phyloP scores from a whole-genome alignment of 2,113 vertebrate species.

The Phalacrocorax carbo region DNA sequence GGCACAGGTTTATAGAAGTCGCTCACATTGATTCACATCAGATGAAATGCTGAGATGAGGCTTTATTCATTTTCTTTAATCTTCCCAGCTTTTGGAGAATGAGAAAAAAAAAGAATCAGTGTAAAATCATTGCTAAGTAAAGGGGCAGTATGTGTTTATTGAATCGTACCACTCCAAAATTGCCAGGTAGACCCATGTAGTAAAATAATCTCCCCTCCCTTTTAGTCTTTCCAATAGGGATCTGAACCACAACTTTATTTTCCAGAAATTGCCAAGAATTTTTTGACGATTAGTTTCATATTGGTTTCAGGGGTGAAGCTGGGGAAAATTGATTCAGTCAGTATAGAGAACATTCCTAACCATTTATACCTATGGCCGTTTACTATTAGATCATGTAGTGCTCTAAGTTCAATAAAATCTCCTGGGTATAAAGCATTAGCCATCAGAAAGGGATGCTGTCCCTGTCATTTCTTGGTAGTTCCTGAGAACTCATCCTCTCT shows the following conservation, averaged over 20 bases:
- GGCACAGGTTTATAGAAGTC: not conserved
- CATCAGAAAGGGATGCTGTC: not conserved
- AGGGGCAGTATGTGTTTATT: not conserved
- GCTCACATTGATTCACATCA: not conserved
- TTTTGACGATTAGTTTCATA: not conserved
- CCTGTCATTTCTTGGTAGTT: not conserved
- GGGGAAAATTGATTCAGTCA: not conserved
- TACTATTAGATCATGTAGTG: not conserved
- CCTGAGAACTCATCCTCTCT: not conserved
- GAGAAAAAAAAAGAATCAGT: not conserved
- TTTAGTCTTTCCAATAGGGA: not conserved
- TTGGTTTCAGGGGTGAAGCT: not conserved
- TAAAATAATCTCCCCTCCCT: not conserved
- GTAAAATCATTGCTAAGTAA: not conserved
- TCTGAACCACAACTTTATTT: not conserved
- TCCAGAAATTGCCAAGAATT: constrained; percentile 2
- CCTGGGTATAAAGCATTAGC: not conserved
- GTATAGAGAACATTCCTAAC: not conserved
- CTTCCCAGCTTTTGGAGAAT: not conserved
- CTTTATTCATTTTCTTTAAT: not conserved
- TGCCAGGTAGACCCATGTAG: not conserved
- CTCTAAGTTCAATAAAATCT: not conserved
- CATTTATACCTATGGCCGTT: not conserved
- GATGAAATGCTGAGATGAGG: not conserved
- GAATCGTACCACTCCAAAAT: not conserved